A percentile compares a stretch with the other conserved stretches of the same genome.
These are phyloP conservation scores for Cryptotermes secundus DNA, from an alignment of 1,140 invertebrate genomes.

Conservation along the genomic window DNA sequence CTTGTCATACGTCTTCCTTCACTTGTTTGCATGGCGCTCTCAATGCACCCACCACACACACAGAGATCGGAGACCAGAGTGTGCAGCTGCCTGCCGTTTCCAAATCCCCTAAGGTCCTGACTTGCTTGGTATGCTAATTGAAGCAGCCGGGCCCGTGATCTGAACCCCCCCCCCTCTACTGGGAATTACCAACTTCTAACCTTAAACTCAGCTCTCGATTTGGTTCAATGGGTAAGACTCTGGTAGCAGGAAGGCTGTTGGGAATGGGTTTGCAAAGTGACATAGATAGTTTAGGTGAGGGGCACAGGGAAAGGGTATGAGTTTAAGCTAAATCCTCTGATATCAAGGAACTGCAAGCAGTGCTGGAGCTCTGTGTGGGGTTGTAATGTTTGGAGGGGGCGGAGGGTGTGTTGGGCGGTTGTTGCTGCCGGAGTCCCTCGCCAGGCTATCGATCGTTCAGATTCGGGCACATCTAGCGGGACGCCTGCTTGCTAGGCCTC, in stretches of 20 bases:
- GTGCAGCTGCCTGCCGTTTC: not conserved
- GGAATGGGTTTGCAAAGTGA: slow-evolving; percentile 7
- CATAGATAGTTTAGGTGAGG: slow-evolving; percentile 4
- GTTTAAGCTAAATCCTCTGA: slow-evolving; percentile 12
- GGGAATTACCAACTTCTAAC: slow-evolving; percentile 19
- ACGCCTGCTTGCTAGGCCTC: not conserved
- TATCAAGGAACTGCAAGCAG: slow-evolving; percentile 3
- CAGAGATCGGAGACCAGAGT: too few species aligned
- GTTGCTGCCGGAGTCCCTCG: not conserved
- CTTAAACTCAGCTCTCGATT: slow-evolving; percentile 11
- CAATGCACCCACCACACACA: too few species aligned
- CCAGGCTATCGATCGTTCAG: not conserved
- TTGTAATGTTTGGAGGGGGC: not conserved
- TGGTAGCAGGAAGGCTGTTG: too few species aligned
- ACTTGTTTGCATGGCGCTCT: too few species aligned
- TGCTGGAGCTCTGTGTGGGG: not conserved
- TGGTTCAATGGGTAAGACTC: slow-evolving; percentile 15
- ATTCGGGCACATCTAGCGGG: not conserved
- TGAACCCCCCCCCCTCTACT: not conserved
- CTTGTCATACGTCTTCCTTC: too few species aligned
- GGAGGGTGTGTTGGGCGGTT: not conserved
- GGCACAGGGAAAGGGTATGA: not conserved
- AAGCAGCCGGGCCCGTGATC: not conserved
- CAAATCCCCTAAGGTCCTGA: not conserved
- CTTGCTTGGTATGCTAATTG: slow-evolving; percentile 19